Evolutionary conservation across 2,888 invertebrate species (phyloP).

Genomic region (Apomyelois bistriatella): DNA sequence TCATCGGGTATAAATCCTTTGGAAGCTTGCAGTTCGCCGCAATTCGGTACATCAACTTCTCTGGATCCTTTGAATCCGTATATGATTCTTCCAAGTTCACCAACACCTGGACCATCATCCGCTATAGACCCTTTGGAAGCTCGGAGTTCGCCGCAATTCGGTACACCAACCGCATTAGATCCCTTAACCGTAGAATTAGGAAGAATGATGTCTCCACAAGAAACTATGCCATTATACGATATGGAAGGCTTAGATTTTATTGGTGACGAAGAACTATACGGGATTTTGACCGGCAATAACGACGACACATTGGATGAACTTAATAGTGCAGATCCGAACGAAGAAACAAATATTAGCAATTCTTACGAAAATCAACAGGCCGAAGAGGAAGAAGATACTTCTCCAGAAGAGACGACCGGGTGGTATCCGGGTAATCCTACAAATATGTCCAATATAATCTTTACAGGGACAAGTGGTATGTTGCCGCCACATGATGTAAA

Average conservation of each 20-base stretch:
- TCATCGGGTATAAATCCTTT: slow-evolving; percentile 20
- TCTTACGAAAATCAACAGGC: slow-evolving; percentile 20
- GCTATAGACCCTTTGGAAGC: slow-evolving; percentile 5
- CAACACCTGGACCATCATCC: slow-evolving; percentile 20
- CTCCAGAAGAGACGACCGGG: slow-evolving; percentile 17
- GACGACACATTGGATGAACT: slow-evolving; percentile 17
- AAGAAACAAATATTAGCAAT: slow-evolving; percentile 17
- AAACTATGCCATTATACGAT: slow-evolving; percentile 20
- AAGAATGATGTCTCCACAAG: slow-evolving; percentile 23
- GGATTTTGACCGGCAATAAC: slow-evolving; percentile 20
- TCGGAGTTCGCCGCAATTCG: too few species aligned
- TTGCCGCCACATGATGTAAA: slow-evolving; percentile 24
- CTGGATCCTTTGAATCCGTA: slow-evolving; percentile 18
- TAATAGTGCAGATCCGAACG: slow-evolving; percentile 17
- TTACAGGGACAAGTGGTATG: slow-evolving; percentile 25
- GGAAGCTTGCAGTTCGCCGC: slow-evolving; percentile 15
- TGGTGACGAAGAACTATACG: slow-evolving; percentile 21
- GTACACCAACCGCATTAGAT: slow-evolving; percentile 10
- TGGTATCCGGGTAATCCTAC: slow-evolving; percentile 25
- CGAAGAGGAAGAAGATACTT: slow-evolving; percentile 19
- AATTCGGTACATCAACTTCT: slow-evolving; percentile 21
- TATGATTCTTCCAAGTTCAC: slow-evolving; percentile 23
- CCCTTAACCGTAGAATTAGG: slow-evolving; percentile 21
- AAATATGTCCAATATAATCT: slow-evolving; percentile 22
- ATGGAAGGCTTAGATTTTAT: slow-evolving; percentile 19